Percentiles rank a stretch among this genome's conserved stretches.
phyloP scores from a whole-genome alignment of 1,140 invertebrate genomes.

The Glomeris maerens region DNA sequence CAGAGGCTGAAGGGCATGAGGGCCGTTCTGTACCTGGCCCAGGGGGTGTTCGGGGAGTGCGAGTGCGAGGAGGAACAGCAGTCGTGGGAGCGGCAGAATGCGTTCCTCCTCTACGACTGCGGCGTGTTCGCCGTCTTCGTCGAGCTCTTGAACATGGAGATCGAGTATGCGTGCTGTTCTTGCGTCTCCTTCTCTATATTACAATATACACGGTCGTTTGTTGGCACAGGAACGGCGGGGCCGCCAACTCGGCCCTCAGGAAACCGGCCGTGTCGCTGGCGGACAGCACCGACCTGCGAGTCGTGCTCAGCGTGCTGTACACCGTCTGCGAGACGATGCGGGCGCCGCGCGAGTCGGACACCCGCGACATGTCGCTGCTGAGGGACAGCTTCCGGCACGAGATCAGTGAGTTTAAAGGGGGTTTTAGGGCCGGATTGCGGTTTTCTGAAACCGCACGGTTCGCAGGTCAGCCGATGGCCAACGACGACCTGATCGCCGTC shows the following conservation, averaged over 20 bases:
- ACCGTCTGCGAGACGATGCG: slow-evolving; percentile 80
- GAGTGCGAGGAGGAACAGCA: slow-evolving; percentile 77
- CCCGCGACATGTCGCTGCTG: slow-evolving; percentile 51
- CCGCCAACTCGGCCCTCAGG: slow-evolving; percentile 54
- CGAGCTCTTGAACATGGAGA: slow-evolving; percentile 85
- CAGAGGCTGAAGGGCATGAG: slow-evolving; percentile 70
- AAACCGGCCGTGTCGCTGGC: slow-evolving; percentile 79
- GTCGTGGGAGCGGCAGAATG: slow-evolving; percentile 63
- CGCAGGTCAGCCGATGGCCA: slow-evolving; percentile 32
- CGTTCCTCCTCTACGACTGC: slow-evolving; percentile 71
- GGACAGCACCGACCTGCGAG: slow-evolving; percentile 79
- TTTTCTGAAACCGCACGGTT: slow-evolving; percentile 8
- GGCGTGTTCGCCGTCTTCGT: slow-evolving; percentile 79
- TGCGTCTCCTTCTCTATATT: slow-evolving; percentile 1
- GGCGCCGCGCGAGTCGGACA: slow-evolving; percentile 44
- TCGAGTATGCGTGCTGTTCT: slow-evolving; percentile 47
- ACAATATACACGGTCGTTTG: slow-evolving; percentile 1
- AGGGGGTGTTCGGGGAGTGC: slow-evolving; percentile 82
- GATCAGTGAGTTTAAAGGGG: slow-evolving; percentile 40
- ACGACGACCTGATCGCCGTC: slow-evolving; percentile 68
- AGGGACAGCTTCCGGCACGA: slow-evolving; percentile 64
- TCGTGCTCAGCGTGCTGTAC: slow-evolving; percentile 84
- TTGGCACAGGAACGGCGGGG: slow-evolving; percentile 48
- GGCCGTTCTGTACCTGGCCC: slow-evolving; percentile 79
- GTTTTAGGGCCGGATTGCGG: slow-evolving; percentile 7